phyloP scores from a whole-genome alignment of 2,797 vertebrate species.

The Acrocephalus scirpaceus region DNA sequence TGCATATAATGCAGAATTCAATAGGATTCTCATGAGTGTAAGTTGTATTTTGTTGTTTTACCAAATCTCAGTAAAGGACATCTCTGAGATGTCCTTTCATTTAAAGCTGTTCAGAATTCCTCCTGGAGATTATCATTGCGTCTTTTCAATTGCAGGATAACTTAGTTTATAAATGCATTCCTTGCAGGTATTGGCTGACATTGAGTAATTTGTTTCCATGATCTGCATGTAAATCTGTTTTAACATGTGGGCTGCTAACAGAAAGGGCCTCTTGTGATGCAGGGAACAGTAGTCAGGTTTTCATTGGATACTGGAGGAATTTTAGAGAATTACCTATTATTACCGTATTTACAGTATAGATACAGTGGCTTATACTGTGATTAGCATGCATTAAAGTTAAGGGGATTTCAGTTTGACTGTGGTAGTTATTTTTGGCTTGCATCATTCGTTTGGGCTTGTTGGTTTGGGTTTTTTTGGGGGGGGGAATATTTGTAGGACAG shows the following conservation, averaged over 20 bases:
- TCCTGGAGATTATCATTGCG: neutral
- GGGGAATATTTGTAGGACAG: neutral
- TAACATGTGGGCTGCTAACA: neutral
- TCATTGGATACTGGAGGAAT: neutral
- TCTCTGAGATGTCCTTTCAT: neutral
- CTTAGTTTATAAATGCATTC: neutral
- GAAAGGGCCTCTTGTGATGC: neutral
- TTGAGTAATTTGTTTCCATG: neutral
- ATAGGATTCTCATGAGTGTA: neutral
- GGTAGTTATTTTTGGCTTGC: neutral
- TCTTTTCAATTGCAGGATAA: neutral
- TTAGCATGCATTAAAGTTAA: neutral
- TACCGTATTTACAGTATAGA: neutral
- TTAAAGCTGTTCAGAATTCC: neutral
- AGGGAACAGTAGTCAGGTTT: neutral
- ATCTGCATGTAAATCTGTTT: neutral
- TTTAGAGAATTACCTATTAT: neutral
- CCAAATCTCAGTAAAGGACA: neutral
- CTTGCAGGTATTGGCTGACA: neutral
- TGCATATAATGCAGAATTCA: neutral
- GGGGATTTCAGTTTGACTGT: neutral
- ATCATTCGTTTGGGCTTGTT: rapidly evolving
- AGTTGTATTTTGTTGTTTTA: neutral
- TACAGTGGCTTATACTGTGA: neutral
- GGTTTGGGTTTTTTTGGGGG: neutral